Evolutionary conservation across 2,797 vertebrate species (phyloP).

Genomic region (Acanthiza pusilla): DNA sequence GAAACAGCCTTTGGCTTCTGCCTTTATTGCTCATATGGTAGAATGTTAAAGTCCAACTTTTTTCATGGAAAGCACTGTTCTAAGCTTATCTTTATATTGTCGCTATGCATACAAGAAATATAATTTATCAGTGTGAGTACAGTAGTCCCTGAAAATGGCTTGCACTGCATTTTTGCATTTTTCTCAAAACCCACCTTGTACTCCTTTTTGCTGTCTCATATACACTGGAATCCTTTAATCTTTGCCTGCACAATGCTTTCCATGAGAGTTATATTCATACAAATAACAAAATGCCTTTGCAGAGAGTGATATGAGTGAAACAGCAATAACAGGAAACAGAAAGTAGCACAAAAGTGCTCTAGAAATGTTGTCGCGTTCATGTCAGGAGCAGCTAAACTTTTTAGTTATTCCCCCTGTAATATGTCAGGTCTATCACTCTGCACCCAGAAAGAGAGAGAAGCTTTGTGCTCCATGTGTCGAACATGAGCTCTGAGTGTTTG

Average conservation of each 20-base stretch:
- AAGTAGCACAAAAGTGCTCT: neutral
- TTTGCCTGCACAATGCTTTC: neutral
- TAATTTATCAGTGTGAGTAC: neutral
- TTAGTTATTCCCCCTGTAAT: neutral
- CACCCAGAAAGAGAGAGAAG: neutral
- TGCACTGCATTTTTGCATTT: neutral
- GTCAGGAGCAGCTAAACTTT: neutral
- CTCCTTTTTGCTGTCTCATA: neutral
- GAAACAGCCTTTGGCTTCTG: neutral
- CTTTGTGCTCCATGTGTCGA: neutral
- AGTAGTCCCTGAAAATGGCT: neutral
- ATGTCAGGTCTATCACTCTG: neutral
- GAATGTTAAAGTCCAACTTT: slow-evolving; percentile 2
- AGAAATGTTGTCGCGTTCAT: neutral
- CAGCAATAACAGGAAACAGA: neutral
- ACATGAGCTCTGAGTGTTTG: neutral
- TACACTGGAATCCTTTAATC: neutral
- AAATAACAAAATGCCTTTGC: neutral
- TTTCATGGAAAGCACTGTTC: neutral
- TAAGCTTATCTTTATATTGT: neutral
- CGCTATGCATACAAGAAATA: neutral
- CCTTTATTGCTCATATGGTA: neutral
- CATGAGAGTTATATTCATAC: neutral
- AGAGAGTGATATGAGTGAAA: neutral
- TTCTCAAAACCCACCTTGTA: neutral